Evolutionary conservation across 2,888 invertebrate species (phyloP).

Genomic region (Stegana nigrithorax): DNA sequence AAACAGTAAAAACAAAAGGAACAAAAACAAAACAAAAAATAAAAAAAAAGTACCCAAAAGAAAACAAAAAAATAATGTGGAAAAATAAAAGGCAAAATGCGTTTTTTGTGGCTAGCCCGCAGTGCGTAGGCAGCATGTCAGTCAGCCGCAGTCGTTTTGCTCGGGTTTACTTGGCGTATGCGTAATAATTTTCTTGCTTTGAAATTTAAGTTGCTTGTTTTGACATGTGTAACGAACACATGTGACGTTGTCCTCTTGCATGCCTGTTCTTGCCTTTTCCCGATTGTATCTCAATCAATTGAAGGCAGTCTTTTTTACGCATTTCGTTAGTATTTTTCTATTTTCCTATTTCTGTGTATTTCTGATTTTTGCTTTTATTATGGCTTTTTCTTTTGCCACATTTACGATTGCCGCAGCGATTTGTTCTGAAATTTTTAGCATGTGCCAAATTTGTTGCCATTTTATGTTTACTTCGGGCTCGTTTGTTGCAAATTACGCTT

Average conservation of each 20-base stretch:
- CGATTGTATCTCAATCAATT: conserved; percentile 63
- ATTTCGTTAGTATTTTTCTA: conserved; percentile 52
- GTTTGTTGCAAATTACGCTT: no score
- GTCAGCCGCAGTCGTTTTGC: background rate
- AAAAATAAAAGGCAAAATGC: background rate
- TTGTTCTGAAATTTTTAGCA: conserved; percentile 36
- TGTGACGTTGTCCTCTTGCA: conserved; percentile 16
- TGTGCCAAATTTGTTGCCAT: conserved; percentile 38
- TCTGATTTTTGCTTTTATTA: conserved; percentile 26
- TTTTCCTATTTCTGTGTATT: conserved; percentile 39
- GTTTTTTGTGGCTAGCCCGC: background rate
- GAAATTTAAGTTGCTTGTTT: background rate
- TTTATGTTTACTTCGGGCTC: no score
- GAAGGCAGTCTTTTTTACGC: conserved; percentile 50
- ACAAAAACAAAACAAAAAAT: no score
- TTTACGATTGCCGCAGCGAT: conserved; percentile 51
- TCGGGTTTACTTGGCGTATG: conserved; percentile 38
- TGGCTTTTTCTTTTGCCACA: background rate
- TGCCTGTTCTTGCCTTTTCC: conserved; percentile 30
- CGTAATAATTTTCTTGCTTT: conserved; percentile 37
- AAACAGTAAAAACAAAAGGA: background rate
- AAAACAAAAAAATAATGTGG: background rate
- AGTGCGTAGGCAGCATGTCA: background rate
- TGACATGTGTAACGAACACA: no score
- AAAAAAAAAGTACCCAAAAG: background rate